Evolutionary conservation across 2,888 invertebrate genomes (phyloP), one percentile per base, ranked within the genome.

Genomic region (Crocallis elinguaria): DNA sequence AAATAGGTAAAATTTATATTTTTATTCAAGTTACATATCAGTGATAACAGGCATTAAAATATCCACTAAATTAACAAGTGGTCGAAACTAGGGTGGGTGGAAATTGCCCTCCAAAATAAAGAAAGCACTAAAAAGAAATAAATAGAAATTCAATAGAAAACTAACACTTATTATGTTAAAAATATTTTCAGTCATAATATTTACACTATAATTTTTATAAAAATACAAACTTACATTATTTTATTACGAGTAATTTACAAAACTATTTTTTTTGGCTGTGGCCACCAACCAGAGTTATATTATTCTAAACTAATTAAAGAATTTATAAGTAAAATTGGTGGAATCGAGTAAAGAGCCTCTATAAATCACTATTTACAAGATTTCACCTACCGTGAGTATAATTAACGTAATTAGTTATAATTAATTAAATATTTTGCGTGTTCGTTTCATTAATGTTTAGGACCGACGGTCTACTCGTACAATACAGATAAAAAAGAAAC

Each of bases 291-390:
- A 57, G 53, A 58, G 48, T 21, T 38, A 38, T 8, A 0, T 35
- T 14, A 29, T 16, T 8, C 17, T 37, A 45, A 49, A 44, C 21
- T 39, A 41, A 45, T 13, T 13, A 37, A 38, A 25, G 9, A 44
- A 21, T 54, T 43, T 43, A 38, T 39, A 46, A 39, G n/a, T 36
- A 49, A 38, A 60, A 43, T 13, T 69, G 86, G 87, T 88, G 88
- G 83, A 89, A 88, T 74, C 81, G 73, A 87, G 86, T 88, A 88
- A 89, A 87, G 87, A 88, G 84, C 52, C 52, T 64, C 39, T 54
- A n/a, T 46, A 55, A 52, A 53, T 27, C 52, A 69, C 86, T 80
- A 84, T 91, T 90, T 90, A 90, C 90, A 90, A 82, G 85, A 85
- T 86, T 87, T 87, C 87, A 90, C 84, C 85, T 36, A 43, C 23